A percentile compares a stretch with the other conserved stretches of the same genome.
phyloP scores from a whole-genome alignment of 2,797 vertebrate species.

The Arctocebus calabarensis region DNA sequence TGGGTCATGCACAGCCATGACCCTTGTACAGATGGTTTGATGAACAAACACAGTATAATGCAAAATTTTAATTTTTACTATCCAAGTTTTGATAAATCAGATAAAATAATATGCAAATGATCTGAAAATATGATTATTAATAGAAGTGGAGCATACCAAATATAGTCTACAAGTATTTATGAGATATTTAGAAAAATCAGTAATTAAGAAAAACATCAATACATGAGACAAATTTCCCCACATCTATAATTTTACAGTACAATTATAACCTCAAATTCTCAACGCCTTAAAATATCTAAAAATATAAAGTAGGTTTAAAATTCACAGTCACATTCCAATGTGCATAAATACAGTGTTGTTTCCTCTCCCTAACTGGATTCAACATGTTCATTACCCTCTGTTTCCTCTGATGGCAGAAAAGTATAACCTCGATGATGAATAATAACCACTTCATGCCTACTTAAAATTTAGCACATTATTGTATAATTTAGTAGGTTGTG shows the following conservation, averaged over 20 bases:
- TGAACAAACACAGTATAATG: not conserved
- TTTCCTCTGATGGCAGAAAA: not conserved
- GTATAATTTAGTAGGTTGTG: not conserved
- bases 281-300: not conserved
- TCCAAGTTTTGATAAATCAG: not conserved
- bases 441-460: not conserved
- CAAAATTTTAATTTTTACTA: not conserved
- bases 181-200: conserved; percentile 29
- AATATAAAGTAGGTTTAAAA: not conserved
- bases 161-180: not conserved
- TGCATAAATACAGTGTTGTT: not conserved
- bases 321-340: not conserved
- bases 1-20: not conserved
- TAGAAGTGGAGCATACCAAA: not conserved
- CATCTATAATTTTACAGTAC: not conserved
- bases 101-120: not conserved
- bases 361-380: not conserved
- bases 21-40: not conserved
- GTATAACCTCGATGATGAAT: not conserved
- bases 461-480: not conserved
- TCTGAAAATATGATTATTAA: not conserved
- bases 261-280: not conserved
- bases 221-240: not conserved
- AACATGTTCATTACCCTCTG: not conserved
- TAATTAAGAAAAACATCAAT: not conserved